Conservation (phyloP, 2,113 vertebrate genomes). For the Uropsilus gracilis region DNA sequence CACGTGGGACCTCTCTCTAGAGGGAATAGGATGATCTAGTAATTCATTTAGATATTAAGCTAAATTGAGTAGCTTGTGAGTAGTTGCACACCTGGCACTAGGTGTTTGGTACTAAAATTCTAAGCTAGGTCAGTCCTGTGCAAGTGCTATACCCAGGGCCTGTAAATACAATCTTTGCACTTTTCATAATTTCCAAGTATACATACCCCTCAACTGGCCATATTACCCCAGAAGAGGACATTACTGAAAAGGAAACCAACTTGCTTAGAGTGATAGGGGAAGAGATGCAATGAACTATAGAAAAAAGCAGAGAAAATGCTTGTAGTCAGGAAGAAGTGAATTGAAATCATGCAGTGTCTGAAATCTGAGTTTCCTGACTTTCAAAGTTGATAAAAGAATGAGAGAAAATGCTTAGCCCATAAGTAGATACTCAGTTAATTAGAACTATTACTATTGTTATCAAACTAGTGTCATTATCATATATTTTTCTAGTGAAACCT, state of each 20-base stretch:
- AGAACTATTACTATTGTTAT: not conserved
- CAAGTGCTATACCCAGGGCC: not conserved
- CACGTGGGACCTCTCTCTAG: not conserved
- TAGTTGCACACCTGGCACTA: not conserved
- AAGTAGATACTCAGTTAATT: not conserved
- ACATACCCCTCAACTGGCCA: not conserved
- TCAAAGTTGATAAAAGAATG: not conserved
- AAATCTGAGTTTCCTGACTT: not conserved
- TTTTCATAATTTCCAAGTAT: slow-evolving; percentile 7
- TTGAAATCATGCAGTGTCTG: not conserved
- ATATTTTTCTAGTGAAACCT: too few relatives aligned
- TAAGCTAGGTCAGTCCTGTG: too few relatives aligned
- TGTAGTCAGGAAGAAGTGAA: not conserved
- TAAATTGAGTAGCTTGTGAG: not conserved
- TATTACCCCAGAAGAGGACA: not conserved
- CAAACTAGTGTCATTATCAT: too few relatives aligned
- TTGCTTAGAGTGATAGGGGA: not conserved
- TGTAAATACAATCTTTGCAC: not conserved
- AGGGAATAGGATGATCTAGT: not conserved
- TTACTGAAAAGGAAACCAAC: not conserved
- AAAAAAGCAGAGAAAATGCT: not conserved
- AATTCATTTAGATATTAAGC: not conserved
- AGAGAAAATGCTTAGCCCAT: not conserved
- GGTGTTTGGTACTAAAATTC: not conserved
- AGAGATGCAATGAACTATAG: not conserved